Evolutionary conservation across 92 coral and sea anemone species (phyloP), one percentile per base, ranked within the genome.

Genomic region (Parazoanthus swiftii): DNA sequence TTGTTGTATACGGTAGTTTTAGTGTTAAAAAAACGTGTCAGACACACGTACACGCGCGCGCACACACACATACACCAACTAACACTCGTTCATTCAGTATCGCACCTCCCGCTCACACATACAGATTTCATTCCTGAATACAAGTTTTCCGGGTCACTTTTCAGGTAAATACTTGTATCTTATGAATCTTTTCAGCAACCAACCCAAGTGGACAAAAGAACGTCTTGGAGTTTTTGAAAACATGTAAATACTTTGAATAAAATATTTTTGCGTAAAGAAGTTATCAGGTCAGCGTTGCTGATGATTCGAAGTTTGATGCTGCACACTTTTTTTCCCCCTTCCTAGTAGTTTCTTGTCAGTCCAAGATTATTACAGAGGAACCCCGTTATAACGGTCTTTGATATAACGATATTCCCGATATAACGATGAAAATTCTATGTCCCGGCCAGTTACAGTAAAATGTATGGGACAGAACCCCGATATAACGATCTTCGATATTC

Each of bases 201-300:
- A 11, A 38, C 0, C 5, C 9, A 5, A n/a, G 8, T 13, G 18
- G 54, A 1, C 15, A 18, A 37, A 23, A 26, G 48, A 14, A 63
- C 70, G 8, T 63, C 46, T 76, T 20, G 84, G 46, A 81, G 85
- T 13, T 59, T 16, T 36, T 44, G 6, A 13, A 66, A 81, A 81
- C 21, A 59, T 81, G 85, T 63, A 59, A 65, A 63, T 63, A 36
- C 51, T 37, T 81, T 39, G n/a, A 81, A 81, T 81, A 81, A 81
- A 81, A 5, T 46, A n/a, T 42, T 77, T 77, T 77, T 43, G 18
- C n/a, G 59, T 23, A 77, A 77, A 77, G 75, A 54, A 11, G 20
- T 18, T 54, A 0, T 11, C 59, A 54, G 70, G 8, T 63, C 70
- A 3, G 70, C 8, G 70, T 63, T 63, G 16, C 70, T 63, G 25